phyloP scores from a whole-genome alignment of 2,888 invertebrate genomes.

The Lasioglossum oenotherae region DNA sequence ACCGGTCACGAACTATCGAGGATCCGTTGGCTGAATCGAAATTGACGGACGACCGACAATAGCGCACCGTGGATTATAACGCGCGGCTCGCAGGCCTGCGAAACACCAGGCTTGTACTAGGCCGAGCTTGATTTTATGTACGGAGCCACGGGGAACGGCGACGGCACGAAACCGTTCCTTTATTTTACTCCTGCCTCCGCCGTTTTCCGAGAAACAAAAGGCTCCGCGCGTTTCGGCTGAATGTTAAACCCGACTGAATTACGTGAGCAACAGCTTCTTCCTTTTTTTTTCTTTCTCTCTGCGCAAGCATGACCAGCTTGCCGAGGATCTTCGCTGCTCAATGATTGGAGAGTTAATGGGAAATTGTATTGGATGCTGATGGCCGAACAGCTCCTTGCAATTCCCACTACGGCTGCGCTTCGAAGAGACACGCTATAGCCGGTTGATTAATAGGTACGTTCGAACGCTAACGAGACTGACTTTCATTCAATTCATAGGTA shows the following conservation, averaged over 20 bases:
- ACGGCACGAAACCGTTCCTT: slow-evolving; percentile 33
- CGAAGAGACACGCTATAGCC: background rate
- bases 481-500: background rate
- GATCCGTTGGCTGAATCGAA: slow-evolving; percentile 69
- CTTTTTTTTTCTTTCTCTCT: background rate
- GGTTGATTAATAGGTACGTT: background rate
- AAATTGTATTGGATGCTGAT: background rate
- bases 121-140: slow-evolving; percentile 39
- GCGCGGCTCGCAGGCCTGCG: slow-evolving; percentile 13
- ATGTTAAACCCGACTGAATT: slow-evolving; percentile 30
- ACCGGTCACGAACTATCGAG: slow-evolving; percentile 70
- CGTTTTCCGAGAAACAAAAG: slow-evolving; percentile 27
- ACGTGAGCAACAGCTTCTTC: slow-evolving; percentile 13
- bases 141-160: slow-evolving; percentile 17
- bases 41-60: slow-evolving; percentile 66
- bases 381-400: background rate
- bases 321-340: background rate
- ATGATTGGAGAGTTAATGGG: background rate
- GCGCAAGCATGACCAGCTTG: background rate
- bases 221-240: slow-evolving; percentile 10
- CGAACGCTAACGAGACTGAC: background rate
- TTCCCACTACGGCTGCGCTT: background rate
- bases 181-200: slow-evolving; percentile 22
- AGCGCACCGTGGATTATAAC: slow-evolving; percentile 45
- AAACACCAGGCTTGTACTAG: background rate